Percentiles rank a stretch among this genome's conserved stretches.
Evolutionary conservation across 2,797 vertebrate genomes (phyloP).

Genomic region (Leontocebus nigricollis): DNA sequence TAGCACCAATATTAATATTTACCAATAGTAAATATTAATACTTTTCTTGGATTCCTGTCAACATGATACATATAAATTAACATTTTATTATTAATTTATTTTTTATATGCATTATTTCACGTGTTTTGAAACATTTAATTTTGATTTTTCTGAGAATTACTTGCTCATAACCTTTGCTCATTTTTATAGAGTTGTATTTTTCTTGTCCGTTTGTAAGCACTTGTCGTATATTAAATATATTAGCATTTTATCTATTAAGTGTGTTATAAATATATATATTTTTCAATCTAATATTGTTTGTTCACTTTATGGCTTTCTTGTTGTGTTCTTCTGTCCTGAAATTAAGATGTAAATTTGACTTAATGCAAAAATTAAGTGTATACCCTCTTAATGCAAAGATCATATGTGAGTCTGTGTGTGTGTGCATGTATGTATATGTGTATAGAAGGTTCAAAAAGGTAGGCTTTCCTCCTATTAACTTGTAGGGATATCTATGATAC

Average conservation of each 20-base stretch:
- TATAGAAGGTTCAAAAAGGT: not conserved
- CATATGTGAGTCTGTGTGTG: not conserved
- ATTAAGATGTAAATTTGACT: not conserved
- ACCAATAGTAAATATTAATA: not conserved
- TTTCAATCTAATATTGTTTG: slow-evolving; percentile 4
- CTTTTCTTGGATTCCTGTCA: not conserved
- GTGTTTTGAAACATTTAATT: not conserved
- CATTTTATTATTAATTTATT: not conserved
- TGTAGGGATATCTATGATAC: not conserved
- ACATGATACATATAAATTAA: not conserved
- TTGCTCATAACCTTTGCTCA: not conserved
- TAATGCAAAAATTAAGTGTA: not conserved
- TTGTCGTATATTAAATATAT: not conserved
- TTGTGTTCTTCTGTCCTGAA: slow-evolving; percentile 8
- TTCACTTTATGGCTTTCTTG: not conserved
- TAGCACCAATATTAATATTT: not conserved
- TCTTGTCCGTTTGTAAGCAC: not conserved
- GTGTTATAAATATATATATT: not conserved
- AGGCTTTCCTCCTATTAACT: not conserved
- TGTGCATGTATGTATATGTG: not conserved
- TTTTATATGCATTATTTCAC: not conserved
- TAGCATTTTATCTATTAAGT: not conserved
- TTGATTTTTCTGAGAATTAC: not conserved
- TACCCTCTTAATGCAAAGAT: not conserved
- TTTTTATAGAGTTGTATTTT: not conserved